Evolutionary conservation across 2,113 vertebrate species (phyloP), one percentile per base, ranked within the genome.

Genomic region (Labeo rohita): DNA sequence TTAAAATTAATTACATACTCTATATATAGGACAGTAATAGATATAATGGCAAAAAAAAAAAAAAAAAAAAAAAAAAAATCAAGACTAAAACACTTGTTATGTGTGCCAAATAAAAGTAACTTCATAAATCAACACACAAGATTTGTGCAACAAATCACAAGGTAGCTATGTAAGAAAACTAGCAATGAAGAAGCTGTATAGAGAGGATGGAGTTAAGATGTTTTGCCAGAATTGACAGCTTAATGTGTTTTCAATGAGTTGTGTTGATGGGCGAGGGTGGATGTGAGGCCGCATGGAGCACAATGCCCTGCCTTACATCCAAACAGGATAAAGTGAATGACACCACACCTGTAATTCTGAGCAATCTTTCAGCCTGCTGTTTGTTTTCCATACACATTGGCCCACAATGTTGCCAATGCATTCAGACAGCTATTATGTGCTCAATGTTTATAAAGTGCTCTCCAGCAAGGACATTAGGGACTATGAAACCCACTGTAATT

Each of bases 371-470:
- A 52, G 63, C 83, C 52, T 23, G 18, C 83, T 75, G 77, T 84
- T 84, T 84, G 82, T 68, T 52, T 21, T 75, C n/a, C 15, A 80
- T 85, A 80, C 79, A 84, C 79, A 80, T 75, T 75, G 68, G 83
- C 77, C 56, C 76, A 85, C 54, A 74, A 80, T 43, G 79, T 63
- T 75, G 54, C 68, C 52, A 81, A 63, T 61, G 59, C 76, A 80
- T 84, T 85, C 72, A 79, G 34, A 61, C 56, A 34, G 68, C 76
- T 43, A 84, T 75, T 56, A 72, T 81, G 83, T 80, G 34, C 83
- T 87, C 77, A 16, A n/a, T 72, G 76, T 79, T 84, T 80, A 85
- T 85, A 87, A 87, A 87, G 83, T 85, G 68, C 86, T 80, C 45
- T 85, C 77, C 83, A 66, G 12, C 66, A 78, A 79, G 54, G 75